Conservation (phyloP, 2,797 vertebrate species). For the Sandelia bainsii region DNA sequence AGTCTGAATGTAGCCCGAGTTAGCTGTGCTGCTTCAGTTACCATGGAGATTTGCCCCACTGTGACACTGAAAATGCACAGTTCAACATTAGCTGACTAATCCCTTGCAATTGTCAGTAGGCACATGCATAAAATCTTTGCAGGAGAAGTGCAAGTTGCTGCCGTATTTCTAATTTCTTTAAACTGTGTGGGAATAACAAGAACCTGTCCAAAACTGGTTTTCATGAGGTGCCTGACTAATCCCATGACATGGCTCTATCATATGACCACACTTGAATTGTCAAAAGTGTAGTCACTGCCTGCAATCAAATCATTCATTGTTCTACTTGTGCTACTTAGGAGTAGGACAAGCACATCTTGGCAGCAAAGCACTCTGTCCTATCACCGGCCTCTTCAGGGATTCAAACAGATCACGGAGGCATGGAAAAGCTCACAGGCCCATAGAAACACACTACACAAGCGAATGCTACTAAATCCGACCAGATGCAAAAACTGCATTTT, state of each 20-base stretch:
- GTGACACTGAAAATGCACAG: neutral
- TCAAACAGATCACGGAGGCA: neutral
- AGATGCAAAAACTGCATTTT: conserved; percentile 32
- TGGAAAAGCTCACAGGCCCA: conserved; percentile 3
- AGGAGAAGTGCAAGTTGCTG: neutral
- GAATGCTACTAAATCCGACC: conserved; percentile 18
- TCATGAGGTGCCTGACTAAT: conserved; percentile 19
- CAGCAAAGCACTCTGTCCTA: neutral
- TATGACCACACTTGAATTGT: conserved; percentile 11
- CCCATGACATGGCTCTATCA: conserved; percentile 32
- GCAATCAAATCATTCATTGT: conserved; percentile 5
- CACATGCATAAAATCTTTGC: neutral
- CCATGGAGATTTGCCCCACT: conserved; percentile 1
- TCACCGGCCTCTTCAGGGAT: neutral
- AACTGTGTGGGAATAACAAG: neutral
- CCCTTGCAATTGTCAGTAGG: neutral
- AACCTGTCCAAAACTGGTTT: neutral
- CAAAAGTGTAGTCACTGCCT: conserved; percentile 4
- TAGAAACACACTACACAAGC: neutral
- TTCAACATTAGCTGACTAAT: conserved; percentile 2
- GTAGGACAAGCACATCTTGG: neutral
- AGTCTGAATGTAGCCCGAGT: conserved; percentile 39
- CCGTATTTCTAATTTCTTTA: neutral
- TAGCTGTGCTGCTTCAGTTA: conserved; percentile 32
- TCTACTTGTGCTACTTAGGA: neutral